Percentiles rank a stretch among this genome's conserved stretches.
Conservation (phyloP, 2,888 invertebrate species). For the Trachelus iudaicus region DNA sequence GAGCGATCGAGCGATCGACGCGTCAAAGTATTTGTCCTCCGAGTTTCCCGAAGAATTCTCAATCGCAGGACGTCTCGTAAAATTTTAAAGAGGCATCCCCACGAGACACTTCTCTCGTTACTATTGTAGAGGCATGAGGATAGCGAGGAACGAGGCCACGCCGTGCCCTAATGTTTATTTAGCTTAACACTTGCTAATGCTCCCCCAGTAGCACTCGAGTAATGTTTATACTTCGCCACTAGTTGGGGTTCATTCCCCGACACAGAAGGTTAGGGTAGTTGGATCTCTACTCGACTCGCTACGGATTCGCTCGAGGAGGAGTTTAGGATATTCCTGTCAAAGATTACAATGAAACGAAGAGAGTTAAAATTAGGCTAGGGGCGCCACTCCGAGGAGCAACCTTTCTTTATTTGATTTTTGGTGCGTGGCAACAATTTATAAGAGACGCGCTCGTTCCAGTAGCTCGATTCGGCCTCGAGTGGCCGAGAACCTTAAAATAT, state of each 20-base stretch:
- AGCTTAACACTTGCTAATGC: conserved; percentile 56
- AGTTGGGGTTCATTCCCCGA: conserved; percentile 14
- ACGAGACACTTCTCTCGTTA: not conserved
- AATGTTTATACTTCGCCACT: conserved; percentile 41
- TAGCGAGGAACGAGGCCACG: conserved; percentile 10
- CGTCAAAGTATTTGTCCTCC: no score
- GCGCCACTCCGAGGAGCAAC: not conserved
- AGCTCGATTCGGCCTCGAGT: no score
- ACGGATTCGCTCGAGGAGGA: conserved; percentile 3
- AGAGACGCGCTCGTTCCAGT: no score
- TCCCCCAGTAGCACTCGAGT: conserved; percentile 35
- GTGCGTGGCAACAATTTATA: no score
- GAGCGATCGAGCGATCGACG: no score
- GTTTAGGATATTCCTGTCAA: conserved; percentile 15
- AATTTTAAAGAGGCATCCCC: no score
- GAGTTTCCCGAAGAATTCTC: no score
- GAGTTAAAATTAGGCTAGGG: conserved; percentile 19
- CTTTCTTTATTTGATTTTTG: no score
- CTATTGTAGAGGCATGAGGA: not conserved
- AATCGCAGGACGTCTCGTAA: not conserved
- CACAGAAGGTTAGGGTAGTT: conserved; percentile 5
- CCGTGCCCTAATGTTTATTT: conserved; percentile 48
- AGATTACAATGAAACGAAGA: conserved; percentile 14
- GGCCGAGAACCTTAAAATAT: no score
- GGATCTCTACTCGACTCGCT: conserved; percentile 5